Percentiles rank a stretch among this genome's conserved stretches.
phyloP scores from a whole-genome alignment of 2,113 vertebrate genomes.

The Tringa solitaria region DNA sequence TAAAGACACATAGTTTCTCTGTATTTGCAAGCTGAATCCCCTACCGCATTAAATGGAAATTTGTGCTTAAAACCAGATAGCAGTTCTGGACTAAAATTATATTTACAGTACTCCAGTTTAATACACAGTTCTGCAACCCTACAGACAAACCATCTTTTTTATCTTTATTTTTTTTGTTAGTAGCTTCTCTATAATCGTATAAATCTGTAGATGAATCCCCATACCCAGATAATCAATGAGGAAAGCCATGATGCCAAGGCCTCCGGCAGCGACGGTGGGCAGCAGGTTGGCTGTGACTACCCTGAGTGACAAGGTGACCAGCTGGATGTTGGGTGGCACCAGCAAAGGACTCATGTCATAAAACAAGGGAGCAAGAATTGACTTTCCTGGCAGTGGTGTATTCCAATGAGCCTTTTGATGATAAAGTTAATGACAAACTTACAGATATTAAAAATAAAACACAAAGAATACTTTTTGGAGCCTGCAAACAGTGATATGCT shows the following conservation, averaged over 20 bases:
- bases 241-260: not conserved
- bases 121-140: not conserved
- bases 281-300: not conserved
- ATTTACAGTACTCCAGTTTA: not conserved
- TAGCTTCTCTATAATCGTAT: not conserved
- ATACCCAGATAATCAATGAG: not conserved
- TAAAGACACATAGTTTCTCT: not conserved
- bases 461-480: not conserved
- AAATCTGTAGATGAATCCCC: not conserved
- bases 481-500: not conserved
- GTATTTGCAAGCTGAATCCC: not conserved
- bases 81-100: not conserved
- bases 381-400: not conserved
- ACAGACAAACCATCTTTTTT: not conserved
- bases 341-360: not conserved
- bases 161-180: not conserved
- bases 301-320: not conserved
- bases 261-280: accelerated
- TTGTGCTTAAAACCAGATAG: not conserved
- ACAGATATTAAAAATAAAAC: not conserved
- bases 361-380: not conserved
- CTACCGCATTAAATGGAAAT: not conserved
- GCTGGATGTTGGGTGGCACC: not conserved
- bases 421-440: not conserved
- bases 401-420: not conserved